Evolutionary conservation across 2,797 vertebrate genomes (phyloP).

Genomic region (Lindbergichthys nudifrons): DNA sequence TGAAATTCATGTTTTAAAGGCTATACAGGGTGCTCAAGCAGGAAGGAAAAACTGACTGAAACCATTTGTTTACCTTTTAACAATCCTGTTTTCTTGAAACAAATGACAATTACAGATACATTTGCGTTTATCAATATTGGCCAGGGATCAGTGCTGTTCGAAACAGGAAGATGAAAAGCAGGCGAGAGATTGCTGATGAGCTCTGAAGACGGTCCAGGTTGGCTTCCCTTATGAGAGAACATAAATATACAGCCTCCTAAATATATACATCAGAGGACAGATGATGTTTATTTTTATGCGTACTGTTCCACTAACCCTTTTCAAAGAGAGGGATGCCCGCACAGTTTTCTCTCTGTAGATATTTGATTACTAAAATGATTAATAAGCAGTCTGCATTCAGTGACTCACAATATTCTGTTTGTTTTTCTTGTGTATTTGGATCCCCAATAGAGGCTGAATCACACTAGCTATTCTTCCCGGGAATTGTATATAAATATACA

Average conservation of each 20-base stretch:
- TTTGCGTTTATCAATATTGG: not conserved
- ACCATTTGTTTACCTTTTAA: not conserved
- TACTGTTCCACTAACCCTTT: slow-evolving; percentile 26
- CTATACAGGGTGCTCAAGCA: not conserved
- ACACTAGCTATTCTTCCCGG: slow-evolving; percentile 12
- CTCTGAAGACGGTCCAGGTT: not conserved
- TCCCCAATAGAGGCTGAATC: slow-evolving; percentile 11
- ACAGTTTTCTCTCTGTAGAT: slow-evolving; percentile 7
- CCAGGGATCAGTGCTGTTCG: slow-evolving; percentile 13
- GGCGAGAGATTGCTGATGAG: slow-evolving; percentile 21
- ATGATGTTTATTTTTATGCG: not conserved
- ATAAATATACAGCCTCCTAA: not conserved
- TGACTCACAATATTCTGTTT: slow-evolving; percentile 18
- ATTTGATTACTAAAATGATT: slow-evolving; percentile 25
- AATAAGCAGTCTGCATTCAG: slow-evolving; percentile 12
- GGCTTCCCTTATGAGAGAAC: not conserved
- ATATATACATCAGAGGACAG: not conserved
- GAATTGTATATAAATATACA: slow-evolving; percentile 23
- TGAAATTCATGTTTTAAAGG: slow-evolving; percentile 16
- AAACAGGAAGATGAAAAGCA: slow-evolving; percentile 18
- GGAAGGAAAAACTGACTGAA: not conserved
- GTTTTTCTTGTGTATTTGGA: slow-evolving; percentile 3
- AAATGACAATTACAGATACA: not conserved
- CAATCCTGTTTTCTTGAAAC: slow-evolving; percentile 7
- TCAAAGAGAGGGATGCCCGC: slow-evolving; percentile 22